Evolutionary conservation across 2,113 vertebrate species (phyloP), one percentile per base, ranked within the genome.

Genomic region (Siniperca chuatsi): DNA sequence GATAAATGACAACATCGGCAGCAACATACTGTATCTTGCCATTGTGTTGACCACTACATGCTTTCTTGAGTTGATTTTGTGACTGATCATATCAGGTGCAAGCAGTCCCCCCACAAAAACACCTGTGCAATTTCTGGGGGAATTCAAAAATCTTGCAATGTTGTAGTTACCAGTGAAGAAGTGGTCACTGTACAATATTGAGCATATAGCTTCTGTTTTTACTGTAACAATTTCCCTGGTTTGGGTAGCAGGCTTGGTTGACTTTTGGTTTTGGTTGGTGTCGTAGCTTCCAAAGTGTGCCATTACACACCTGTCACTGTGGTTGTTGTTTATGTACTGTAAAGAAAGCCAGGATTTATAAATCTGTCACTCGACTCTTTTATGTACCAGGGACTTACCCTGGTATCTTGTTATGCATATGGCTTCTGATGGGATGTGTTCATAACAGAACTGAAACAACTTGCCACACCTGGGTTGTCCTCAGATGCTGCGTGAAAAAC

Each of bases 371-470:
- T 50, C 1, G 2, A 21, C 33, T 54, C 12, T 71, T 58, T 46
- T 4, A 46, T 29, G 54, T 64, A 4, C 13, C 20, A 23, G 48
- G 78, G 88, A 68, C 8, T 20, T 50, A 44, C 83, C 82, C 81
- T 69, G 8, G 4, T 37, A 8, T 74, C 37, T 78, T n/a, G 54
- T 73, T 87, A 70, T 50, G 55, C 73, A 48, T 33, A 20, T 18
- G 23, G n/a, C 16, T 33, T 54, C 64, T 60, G 64, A 79, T 25
- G 62, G 64, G 69, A 76, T 48, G 57, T 25, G 37, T 54, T 91
- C 84, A 93, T 81, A 90, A 85, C 80, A 92, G 91, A 93, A 92
- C 85, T 90, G 93, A 94, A 93, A 93, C 90, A 61, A 6, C 20
- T 82, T 48, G 82, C 78, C 81, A 84, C 87, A 90, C 83, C 89